Evolutionary conservation across 2,113 vertebrate species (phyloP), one percentile per base, ranked within the genome.

Genomic region (Muntiacus reevesi): DNA sequence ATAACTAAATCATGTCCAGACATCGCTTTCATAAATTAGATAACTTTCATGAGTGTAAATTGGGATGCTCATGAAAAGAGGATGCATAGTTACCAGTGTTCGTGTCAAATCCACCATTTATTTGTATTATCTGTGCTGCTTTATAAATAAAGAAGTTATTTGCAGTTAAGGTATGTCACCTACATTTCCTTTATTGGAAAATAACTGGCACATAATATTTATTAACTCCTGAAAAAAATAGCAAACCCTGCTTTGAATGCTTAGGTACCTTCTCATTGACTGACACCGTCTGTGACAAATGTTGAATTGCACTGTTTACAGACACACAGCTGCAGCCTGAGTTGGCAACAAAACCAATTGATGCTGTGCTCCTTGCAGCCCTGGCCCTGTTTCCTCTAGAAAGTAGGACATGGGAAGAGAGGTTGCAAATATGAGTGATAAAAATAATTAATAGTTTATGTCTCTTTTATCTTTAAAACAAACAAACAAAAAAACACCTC

Each of bases 251-350:
- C 59, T 91, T 93, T 94, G 79, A 95, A 78, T 95, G 64, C 21
- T n/a, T 95, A 86, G 52, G 16, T 17, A 92, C n/a, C 25, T 87
- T 89, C 88, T 87, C 19, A 16, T 43, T 97, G 91, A 45, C 21
- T 91, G 96, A 59, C 19, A 89, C 78, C n/a, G n/a, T 89, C 84
- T 95, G 27, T 96, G 93, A 67, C 30, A 92, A 86, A 95, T 59
- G n/a, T 27, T 92, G 33, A 82, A 81, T 78, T 82, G n/a, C 57
- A 33, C n/a, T 85, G 28, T 96, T 89, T 64, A 64, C 25, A 89
- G 79, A 93, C 59, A 94, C 76, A 85, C 59, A 96, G 52, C 59
- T 92, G 59, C 43, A 91, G 88, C 67, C 36, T 54, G 40, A 71
- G 7, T 92, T 87, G 52, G 79, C 84, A 76, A 55, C 79, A 40